These are phyloP conservation scores for Panurus biarmicus DNA, from an alignment of 2,113 vertebrate species.

Conservation along the genomic window DNA sequence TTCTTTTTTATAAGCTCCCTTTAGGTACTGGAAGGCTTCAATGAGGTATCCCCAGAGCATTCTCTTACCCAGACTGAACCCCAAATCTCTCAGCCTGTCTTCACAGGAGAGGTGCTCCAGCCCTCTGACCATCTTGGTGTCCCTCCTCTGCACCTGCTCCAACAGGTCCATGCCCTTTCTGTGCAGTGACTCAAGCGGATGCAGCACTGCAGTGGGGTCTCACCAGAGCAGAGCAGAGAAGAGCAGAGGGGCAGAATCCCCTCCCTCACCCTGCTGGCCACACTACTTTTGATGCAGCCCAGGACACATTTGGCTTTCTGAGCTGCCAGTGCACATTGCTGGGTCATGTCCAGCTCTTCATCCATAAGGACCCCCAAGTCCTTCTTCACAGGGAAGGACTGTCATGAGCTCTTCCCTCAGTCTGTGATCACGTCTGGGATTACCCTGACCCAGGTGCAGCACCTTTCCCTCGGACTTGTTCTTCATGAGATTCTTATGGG, in stretches of 20 bases:
- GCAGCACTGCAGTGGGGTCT: not conserved
- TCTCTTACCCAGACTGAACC: not conserved
- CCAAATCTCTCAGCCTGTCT: not conserved
- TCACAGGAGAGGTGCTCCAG: not conserved
- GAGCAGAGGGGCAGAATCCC: not conserved
- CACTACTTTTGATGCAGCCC: not conserved
- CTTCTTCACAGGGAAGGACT: not conserved
- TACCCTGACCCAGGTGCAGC: not conserved
- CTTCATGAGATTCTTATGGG: not conserved
- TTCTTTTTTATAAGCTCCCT: not conserved
- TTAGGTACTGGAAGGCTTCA: not conserved
- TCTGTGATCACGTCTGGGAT: too few species aligned
- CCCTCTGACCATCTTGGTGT: not conserved
- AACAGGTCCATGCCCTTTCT: not conserved
- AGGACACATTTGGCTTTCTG: not conserved
- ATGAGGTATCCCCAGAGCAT: not conserved
- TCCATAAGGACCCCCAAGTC: fast-evolving
- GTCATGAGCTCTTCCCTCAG: not conserved
- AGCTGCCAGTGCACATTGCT: too few species aligned
- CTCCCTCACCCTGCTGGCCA: not conserved
- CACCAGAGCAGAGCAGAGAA: not conserved
- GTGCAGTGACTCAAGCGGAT: not conserved
- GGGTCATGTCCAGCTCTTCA: not conserved
- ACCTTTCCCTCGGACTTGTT: not conserved
- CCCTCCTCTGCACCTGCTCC: not conserved